These are phyloP conservation scores for Dasyornis broadbenti DNA, from an alignment of 2,113 vertebrate genomes.

Conservation along the genomic window DNA sequence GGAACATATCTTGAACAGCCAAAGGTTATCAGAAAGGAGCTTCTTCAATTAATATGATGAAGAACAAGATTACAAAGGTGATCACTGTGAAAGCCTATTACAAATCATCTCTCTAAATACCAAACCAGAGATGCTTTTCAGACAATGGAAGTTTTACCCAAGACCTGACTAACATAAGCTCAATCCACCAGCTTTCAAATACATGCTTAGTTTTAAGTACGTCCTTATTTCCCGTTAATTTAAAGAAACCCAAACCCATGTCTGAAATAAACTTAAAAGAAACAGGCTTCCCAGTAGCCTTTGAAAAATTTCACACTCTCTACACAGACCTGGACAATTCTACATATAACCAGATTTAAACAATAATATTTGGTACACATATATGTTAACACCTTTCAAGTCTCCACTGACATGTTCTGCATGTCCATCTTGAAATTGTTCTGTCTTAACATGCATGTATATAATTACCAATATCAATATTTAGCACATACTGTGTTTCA, in stretches of 20 bases:
- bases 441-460: not conserved
- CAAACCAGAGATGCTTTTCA: not conserved
- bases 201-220: not conserved
- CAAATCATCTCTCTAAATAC: not conserved
- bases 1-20: not conserved
- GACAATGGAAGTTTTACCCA: not conserved
- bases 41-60: conserved; percentile 4
- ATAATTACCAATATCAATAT: not conserved
- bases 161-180: not conserved
- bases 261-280: not conserved
- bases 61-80: conserved; percentile 4
- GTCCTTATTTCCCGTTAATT: not conserved
- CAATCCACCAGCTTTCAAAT: not conserved
- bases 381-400: not conserved
- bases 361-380: not conserved
- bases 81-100: not conserved
- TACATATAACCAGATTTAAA: not conserved
- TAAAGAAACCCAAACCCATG: not conserved
- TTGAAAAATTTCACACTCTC: not conserved
- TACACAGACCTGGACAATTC: not conserved
- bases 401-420: not conserved
- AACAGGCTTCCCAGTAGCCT: not conserved
- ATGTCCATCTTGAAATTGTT: not conserved
- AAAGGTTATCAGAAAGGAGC: not conserved
- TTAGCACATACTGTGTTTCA: not conserved